Evolutionary conservation across 1,140 invertebrate genomes (phyloP).

Genomic region (Heliconius congener): DNA sequence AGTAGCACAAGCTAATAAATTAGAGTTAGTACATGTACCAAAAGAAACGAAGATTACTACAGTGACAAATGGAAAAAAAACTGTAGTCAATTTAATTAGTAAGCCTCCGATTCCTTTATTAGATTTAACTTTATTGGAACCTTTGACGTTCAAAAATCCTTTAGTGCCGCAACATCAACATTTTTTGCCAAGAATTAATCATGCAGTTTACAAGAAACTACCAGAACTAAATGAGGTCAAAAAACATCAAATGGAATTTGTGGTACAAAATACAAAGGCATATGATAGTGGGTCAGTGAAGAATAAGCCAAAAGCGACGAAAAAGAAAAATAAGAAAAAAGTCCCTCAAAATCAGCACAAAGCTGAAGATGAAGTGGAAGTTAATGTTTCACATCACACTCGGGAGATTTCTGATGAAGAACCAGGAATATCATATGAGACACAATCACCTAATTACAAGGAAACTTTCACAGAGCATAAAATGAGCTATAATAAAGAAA

Average conservation of each 20-base stretch:
- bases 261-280: constrained; percentile 56
- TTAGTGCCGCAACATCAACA: constrained; percentile 74
- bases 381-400: constrained; percentile 36
- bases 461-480: constrained; percentile 66
- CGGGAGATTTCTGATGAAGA: constrained; percentile 49
- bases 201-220: constrained; percentile 61
- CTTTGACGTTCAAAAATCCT: constrained; percentile 70
- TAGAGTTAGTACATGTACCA: constrained; percentile 48
- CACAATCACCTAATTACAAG: constrained; percentile 66
- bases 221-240: constrained; percentile 52
- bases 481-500: constrained; percentile 68
- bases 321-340: constrained; percentile 58
- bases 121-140: constrained; percentile 69
- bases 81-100: constrained; percentile 55
- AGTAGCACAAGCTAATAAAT: constrained; percentile 42
- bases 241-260: constrained; percentile 57
- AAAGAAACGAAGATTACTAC: constrained; percentile 55
- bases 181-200: constrained; percentile 67
- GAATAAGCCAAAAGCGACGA: constrained; percentile 47
- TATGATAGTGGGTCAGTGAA: constrained; percentile 53
- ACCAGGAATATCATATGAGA: constrained; percentile 63
- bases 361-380: constrained; percentile 40
- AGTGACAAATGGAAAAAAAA: constrained; percentile 55
- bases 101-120: constrained; percentile 67
- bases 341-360: constrained; percentile 40